phyloP scores from a whole-genome alignment of 2,113 vertebrate species.

The Pterocles burchelli region DNA sequence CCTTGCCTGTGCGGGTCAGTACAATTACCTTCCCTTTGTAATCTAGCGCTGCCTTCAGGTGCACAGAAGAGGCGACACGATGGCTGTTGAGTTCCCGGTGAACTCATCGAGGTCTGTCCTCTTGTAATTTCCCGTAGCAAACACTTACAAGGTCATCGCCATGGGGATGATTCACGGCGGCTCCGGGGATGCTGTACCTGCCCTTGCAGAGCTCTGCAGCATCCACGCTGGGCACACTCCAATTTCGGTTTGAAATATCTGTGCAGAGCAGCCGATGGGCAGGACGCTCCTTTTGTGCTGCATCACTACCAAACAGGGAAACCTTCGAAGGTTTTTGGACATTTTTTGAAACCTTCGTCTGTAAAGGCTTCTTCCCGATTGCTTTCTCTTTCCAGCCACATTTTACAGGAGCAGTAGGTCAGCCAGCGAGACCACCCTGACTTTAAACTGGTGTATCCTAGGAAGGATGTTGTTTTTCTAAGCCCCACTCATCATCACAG shows the following conservation, averaged over 20 bases:
- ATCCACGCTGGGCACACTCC: background rate
- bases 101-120: background rate
- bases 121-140: background rate
- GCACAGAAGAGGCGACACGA: fast-evolving
- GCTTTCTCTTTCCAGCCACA: background rate
- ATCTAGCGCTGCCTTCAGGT: background rate
- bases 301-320: background rate
- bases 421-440: background rate
- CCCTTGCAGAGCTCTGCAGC: slow-evolving; percentile 18
- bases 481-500: background rate
- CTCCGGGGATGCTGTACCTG: background rate
- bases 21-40: background rate
- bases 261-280: background rate
- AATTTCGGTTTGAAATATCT: background rate
- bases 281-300: background rate
- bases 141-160: background rate
- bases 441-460: background rate
- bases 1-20: background rate
- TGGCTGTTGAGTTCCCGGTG: background rate
- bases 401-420: background rate
- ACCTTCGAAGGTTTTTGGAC: background rate
- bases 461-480: background rate
- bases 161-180: background rate
- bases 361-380: background rate
- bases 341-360: background rate